These are phyloP conservation scores for Sebastes paucispinis DNA, from an alignment of 2,797 vertebrate genomes.

Conservation along the genomic window DNA sequence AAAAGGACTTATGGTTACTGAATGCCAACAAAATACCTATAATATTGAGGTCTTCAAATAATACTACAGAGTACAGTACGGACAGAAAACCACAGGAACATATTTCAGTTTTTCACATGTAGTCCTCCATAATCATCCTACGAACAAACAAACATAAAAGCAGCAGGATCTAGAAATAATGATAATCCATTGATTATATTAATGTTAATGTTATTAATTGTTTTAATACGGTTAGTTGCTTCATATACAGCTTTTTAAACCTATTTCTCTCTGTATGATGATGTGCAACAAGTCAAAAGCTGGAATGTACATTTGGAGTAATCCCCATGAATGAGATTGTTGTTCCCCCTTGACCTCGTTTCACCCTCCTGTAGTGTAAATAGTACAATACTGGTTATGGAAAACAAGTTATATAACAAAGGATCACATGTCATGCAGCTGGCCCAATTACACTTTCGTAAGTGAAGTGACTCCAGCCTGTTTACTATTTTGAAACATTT, in stretches of 20 bases:
- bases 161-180: neutral
- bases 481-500: conserved; percentile 34
- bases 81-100: too few relatives aligned
- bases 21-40: too few relatives aligned
- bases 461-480: neutral
- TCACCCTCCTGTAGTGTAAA: neutral
- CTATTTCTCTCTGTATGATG: neutral
- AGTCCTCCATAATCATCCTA: neutral
- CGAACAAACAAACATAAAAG: neutral
- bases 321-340: neutral
- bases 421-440: conserved; percentile 1
- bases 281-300: neutral
- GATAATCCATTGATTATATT: neutral
- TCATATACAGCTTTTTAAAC: neutral
- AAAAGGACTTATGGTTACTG: too few relatives aligned
- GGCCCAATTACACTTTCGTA: neutral
- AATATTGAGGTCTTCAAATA: too few relatives aligned
- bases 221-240: neutral
- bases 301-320: neutral
- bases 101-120: neutral
- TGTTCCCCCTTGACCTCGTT: neutral
- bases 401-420: neutral
- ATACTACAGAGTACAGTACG: too few relatives aligned
- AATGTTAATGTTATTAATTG: neutral
- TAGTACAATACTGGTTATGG: neutral